Evolutionary conservation across 2,113 vertebrate species (phyloP), one percentile per base, ranked within the genome.

Genomic region (Nibea coibor): DNA sequence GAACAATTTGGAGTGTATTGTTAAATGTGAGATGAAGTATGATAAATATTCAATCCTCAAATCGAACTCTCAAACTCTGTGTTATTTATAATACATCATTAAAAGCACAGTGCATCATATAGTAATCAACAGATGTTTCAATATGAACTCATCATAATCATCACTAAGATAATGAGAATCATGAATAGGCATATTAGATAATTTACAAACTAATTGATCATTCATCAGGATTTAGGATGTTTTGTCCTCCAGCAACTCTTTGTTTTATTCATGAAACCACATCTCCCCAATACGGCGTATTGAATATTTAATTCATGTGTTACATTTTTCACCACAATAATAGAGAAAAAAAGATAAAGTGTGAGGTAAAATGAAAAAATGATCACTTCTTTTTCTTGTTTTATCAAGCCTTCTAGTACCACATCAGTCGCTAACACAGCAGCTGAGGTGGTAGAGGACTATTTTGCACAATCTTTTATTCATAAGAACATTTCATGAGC

Each of bases 381-480:
- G 3, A 5, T 10, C 26, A 16, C 3, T 10, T 54, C 10, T 47
- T 61, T 50, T 57, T 26, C 43, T 64, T 10, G 0, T 68, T 63
- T 72, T 48, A 67, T 43, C 57, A 69, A 26, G 51, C 56, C 26
- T 19, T 67, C 48, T 69, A 54, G 68, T 58, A 24, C 22, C 22
- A 42, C 59, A 63, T 67, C 45, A 62, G 71, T 61, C 66, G 62
- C 31, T 24, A 28, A 20, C 31, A 43, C 56, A 78, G 64, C n/a
- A 57, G 12, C 39, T 20, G 17, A 73, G 15, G 4, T 59, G 19
- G 42, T 51, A 53, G n/a, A 20, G 5, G 10, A 14, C 0, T 26
- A n/a, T 75, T 75, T 65, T 54, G 12, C 17, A 19, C 56, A 69
- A 53, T 75, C 31, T 85, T 75, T 83, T 73, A 76, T 79, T 75